A percentile compares a stretch with the other conserved stretches of the same genome.
phyloP scores from a whole-genome alignment of 2,888 invertebrate genomes.

The Eurytoma adleriae region DNA sequence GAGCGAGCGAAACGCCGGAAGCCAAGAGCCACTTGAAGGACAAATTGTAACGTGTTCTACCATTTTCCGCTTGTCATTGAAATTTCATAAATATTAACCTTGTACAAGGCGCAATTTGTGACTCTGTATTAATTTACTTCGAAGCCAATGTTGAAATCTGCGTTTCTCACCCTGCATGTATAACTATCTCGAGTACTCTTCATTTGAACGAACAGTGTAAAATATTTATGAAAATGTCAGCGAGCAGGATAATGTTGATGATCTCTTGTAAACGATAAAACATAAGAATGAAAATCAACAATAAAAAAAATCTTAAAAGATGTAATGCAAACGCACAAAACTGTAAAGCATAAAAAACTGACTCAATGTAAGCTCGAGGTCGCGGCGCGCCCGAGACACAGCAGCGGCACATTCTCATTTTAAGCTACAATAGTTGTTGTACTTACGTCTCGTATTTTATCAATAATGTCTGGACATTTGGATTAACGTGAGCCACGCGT shows the following conservation, averaged over 20 bases:
- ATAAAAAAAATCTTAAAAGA: slow-evolving; percentile 28
- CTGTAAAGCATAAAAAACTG: slow-evolving; percentile 12
- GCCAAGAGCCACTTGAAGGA: slow-evolving; percentile 3
- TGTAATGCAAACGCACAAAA: slow-evolving; percentile 41
- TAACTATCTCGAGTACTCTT: no score
- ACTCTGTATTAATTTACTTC: no score
- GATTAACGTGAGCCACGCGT: slow-evolving; percentile 48
- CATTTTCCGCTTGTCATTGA: background rate
- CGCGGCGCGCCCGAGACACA: slow-evolving; percentile 67
- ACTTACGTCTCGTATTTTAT: slow-evolving; percentile 75
- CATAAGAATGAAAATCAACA: slow-evolving; percentile 18
- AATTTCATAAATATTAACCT: slow-evolving; percentile 14
- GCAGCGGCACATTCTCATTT: slow-evolving; percentile 71
- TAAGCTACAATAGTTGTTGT: slow-evolving; percentile 75
- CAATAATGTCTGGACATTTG: slow-evolving; percentile 65
- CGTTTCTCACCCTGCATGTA: no score
- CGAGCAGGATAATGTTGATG: no score
- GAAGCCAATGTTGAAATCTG: no score
- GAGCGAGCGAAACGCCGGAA: slow-evolving; percentile 13
- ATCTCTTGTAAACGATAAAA: background rate
- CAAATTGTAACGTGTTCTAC: no score
- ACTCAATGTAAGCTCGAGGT: slow-evolving; percentile 7
- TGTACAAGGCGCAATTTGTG: no score
- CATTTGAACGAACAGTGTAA: no score
- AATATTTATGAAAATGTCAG: no score